A percentile compares a stretch with the other conserved stretches of the same genome.
Conservation (phyloP, 2,797 vertebrate genomes). For the Pseudotriccus pelzelni region DNA sequence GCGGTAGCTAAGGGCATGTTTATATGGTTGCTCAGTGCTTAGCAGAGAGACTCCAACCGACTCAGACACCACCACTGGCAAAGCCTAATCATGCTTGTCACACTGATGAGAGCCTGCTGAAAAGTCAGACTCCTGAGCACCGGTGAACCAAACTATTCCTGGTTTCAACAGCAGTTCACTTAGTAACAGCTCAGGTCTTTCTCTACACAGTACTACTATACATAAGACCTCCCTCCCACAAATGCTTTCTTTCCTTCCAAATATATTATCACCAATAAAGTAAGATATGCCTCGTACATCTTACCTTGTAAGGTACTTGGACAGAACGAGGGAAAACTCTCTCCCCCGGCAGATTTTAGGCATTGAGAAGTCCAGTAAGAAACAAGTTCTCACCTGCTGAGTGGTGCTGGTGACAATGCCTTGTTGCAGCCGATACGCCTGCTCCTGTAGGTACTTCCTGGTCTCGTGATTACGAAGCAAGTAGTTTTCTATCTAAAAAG, state of each 20-base stretch:
- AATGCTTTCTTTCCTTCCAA: neutral
- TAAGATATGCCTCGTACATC: no score
- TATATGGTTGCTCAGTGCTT: neutral
- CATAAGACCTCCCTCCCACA: neutral
- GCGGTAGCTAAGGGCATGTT: neutral
- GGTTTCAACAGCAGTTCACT: neutral
- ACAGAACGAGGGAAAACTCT: neutral
- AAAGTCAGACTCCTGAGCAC: neutral
- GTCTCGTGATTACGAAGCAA: slow-evolving; percentile 96
- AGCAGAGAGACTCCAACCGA: neutral
- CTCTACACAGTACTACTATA: neutral
- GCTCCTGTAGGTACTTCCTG: slow-evolving; percentile 93
- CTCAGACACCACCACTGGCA: neutral
- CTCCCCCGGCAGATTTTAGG: neutral
- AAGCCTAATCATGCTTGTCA: neutral
- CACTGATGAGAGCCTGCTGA: neutral
- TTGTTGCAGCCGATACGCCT: slow-evolving; percentile 95
- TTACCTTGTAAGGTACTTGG: neutral
- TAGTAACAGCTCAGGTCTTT: neutral
- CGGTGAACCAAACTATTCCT: neutral
- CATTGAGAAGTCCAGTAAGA: neutral
- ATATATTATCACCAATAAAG: neutral
- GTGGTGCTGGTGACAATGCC: slow-evolving; percentile 98
- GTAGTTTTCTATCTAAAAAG: slow-evolving; percentile 92
- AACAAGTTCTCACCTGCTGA: slow-evolving; percentile 83